These are phyloP conservation scores for Cremastinae sp. DNA, from an alignment of 2,888 invertebrate genomes.

Conservation along the genomic window DNA sequence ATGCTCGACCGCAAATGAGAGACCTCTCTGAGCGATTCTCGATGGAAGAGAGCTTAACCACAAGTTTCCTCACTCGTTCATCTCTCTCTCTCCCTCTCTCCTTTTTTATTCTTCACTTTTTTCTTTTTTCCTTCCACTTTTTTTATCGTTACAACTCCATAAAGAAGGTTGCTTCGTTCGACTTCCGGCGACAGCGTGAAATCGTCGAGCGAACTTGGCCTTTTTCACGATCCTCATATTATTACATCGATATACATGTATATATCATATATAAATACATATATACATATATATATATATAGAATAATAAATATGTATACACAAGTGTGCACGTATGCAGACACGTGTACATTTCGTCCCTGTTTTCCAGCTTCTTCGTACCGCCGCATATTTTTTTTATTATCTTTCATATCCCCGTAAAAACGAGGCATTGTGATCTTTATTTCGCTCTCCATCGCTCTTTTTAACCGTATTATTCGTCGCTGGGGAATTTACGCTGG, in stretches of 20 bases:
- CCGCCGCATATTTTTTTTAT: no score
- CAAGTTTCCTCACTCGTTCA: constrained; percentile 54
- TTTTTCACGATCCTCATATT: constrained; percentile 50
- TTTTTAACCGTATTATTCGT: not conserved
- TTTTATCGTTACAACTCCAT: constrained; percentile 50
- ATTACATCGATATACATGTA: constrained; percentile 22
- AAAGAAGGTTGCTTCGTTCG: constrained; percentile 48
- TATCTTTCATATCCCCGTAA: no score
- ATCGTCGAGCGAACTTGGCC: constrained; percentile 50
- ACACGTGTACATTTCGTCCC: no score
- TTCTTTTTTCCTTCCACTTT: constrained; percentile 34
- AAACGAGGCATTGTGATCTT: no score
- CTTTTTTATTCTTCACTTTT: constrained; percentile 25
- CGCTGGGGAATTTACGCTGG: constrained; percentile 11
- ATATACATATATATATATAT: constrained; percentile 1
- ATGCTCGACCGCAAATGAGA: constrained; percentile 59
- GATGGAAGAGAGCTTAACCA: constrained; percentile 51
- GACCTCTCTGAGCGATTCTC: constrained; percentile 49
- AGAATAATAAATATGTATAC: no score
- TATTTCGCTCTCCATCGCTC: not conserved
- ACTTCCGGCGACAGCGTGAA: constrained; percentile 61
- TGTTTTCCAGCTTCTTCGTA: no score
- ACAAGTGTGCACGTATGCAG: no score
- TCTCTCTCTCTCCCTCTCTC: constrained; percentile 7
- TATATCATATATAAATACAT: not conserved